Conservation (phyloP, 2,113 vertebrate genomes). For the Rhinogobius similis region DNA sequence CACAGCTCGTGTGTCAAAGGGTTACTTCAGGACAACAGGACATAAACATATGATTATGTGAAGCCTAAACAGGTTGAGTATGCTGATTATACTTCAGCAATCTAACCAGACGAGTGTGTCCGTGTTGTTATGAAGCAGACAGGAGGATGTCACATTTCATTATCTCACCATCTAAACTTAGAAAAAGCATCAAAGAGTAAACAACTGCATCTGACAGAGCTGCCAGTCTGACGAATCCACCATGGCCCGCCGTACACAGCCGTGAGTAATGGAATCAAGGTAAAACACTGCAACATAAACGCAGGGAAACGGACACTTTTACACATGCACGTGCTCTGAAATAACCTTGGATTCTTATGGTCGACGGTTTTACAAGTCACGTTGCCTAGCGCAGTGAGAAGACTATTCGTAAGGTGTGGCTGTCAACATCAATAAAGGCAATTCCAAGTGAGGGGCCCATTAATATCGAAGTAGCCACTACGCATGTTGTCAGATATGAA, state of each 20-base stretch:
- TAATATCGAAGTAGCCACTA: constrained; percentile 75
- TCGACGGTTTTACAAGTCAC: constrained; percentile 35
- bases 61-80: background rate
- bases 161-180: background rate
- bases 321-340: background rate
- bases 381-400: constrained; percentile 30
- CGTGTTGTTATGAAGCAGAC: background rate
- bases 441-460: constrained; percentile 61
- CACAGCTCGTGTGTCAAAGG: background rate
- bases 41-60: constrained; percentile 1
- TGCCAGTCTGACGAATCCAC: background rate
- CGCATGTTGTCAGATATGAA: constrained; percentile 71
- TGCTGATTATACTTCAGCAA: constrained; percentile 4
- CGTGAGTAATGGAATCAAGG: constrained; percentile 7
- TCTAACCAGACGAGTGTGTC: background rate
- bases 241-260: background rate
- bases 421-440: constrained; percentile 77
- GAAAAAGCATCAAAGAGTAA: constrained; percentile 6
- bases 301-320: background rate
- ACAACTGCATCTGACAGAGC: constrained; percentile 12
- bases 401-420: constrained; percentile 61
- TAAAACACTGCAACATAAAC: constrained; percentile 1
- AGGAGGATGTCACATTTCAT: background rate
- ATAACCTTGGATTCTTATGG: constrained; percentile 48
- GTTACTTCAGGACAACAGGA: background rate